These are phyloP conservation scores for Caiman crocodilus DNA, from an alignment of 2,797 vertebrate genomes.

Conservation along the genomic window DNA sequence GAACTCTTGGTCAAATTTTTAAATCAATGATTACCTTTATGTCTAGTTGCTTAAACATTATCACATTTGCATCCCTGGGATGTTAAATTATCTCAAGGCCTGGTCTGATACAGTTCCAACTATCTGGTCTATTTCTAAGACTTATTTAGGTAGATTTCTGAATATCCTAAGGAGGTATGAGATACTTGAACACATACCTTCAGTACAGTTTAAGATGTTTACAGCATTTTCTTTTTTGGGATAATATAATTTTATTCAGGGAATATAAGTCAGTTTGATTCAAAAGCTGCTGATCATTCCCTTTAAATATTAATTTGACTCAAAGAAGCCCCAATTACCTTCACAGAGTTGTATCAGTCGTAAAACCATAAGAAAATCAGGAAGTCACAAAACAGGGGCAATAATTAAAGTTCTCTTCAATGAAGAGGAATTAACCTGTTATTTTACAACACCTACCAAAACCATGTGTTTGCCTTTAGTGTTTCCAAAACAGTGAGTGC, in stretches of 20 bases:
- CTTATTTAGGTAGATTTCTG: background rate
- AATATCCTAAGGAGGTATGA: background rate
- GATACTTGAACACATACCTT: constrained; percentile 30
- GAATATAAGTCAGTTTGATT: constrained; percentile 50
- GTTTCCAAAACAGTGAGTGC: constrained; percentile 71
- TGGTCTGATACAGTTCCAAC: background rate
- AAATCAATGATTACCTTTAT: background rate
- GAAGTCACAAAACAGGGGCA: constrained; percentile 75
- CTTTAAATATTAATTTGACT: constrained; percentile 56
- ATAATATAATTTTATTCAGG: constrained; percentile 45
- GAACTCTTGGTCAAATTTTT: background rate
- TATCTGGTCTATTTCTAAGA: background rate
- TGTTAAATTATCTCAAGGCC: background rate
- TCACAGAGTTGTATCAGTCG: constrained; percentile 55
- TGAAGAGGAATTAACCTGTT: constrained; percentile 71
- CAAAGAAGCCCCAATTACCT: constrained; percentile 69
- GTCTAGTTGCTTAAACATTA: background rate
- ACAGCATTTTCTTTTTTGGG: constrained; percentile 33
- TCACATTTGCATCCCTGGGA: background rate
- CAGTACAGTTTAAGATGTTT: constrained; percentile 27
- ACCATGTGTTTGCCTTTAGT: constrained; percentile 76
- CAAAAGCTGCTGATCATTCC: constrained; percentile 60
- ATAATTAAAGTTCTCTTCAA: constrained; percentile 75
- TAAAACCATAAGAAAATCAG: constrained; percentile 72
- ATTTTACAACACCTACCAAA: constrained; percentile 74